Evolutionary conservation across 2,888 invertebrate species (phyloP).

Genomic region (Drosophila flavopinicola): DNA sequence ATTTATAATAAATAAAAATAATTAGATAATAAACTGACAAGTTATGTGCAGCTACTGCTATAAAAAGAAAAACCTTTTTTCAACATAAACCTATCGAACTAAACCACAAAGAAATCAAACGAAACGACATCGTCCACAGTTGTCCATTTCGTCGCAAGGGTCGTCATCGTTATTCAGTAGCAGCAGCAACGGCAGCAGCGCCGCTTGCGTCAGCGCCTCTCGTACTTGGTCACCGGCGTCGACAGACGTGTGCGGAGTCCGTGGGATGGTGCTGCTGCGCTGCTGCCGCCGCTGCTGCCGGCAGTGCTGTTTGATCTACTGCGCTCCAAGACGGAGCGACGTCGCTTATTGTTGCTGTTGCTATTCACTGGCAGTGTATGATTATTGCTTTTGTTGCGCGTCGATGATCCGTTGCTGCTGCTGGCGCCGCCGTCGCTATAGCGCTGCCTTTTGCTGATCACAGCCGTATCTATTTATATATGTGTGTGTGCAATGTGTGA

Average conservation of each 20-base stretch:
- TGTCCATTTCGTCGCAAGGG: no score
- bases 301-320: constrained; percentile 50
- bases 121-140: constrained; percentile 11
- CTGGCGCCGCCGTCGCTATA: constrained; percentile 52
- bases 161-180: constrained; percentile 13
- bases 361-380: constrained; percentile 67
- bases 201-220: constrained; percentile 80
- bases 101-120: constrained; percentile 23
- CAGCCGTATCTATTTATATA: constrained; percentile 46
- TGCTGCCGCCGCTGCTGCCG: constrained; percentile 44
- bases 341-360: constrained; percentile 72
- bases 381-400: constrained; percentile 73
- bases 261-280: constrained; percentile 53
- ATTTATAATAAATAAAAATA: constrained; percentile 19
- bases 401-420: constrained; percentile 38
- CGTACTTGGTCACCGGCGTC: constrained; percentile 84
- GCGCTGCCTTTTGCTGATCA: constrained; percentile 58
- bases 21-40: constrained; percentile 4
- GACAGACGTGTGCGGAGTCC: constrained; percentile 85
- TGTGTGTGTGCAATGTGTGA: constrained; percentile 8
- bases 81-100: constrained; percentile 16
- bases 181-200: constrained; percentile 61
- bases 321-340: constrained; percentile 83
- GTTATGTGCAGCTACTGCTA: constrained; percentile 1
- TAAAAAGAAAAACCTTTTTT: not conserved